Conservation (phyloP, 1,140 invertebrate genomes). For the Drosophila albomicans region DNA sequence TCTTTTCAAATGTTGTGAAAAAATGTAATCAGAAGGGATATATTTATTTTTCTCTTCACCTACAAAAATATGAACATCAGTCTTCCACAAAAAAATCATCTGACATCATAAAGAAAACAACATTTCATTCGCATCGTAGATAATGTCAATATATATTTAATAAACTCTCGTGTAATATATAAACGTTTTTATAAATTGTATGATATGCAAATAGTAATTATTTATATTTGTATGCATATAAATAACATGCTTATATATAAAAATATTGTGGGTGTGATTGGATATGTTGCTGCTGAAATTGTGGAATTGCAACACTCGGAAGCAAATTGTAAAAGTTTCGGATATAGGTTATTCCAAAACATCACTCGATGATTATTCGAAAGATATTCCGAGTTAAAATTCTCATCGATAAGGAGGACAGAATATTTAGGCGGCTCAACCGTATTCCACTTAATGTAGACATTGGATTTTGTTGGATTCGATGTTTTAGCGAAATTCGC, state of each 20-base stretch:
- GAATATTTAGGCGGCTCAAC: conserved; percentile 88
- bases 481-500: conserved; percentile 90
- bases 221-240: conserved; percentile 15
- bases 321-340: conserved; percentile 89
- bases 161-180: conserved; percentile 20
- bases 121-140: conserved; percentile 9
- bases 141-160: conserved; percentile 20
- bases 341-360: conserved; percentile 94
- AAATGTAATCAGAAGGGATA: neutral
- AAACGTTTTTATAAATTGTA: conserved; percentile 17
- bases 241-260: conserved; percentile 18
- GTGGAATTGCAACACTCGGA: conserved; percentile 89
- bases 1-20: neutral
- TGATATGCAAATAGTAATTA: conserved; percentile 6
- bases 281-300: conserved; percentile 36
- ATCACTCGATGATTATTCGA: conserved; percentile 91
- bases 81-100: neutral
- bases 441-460: conserved; percentile 90
- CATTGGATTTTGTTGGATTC: conserved; percentile 88
- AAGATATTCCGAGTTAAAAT: conserved; percentile 89
- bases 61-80: neutral
- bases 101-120: neutral
- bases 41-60: neutral
- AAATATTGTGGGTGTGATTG: conserved; percentile 12
- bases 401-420: conserved; percentile 90